Percentiles rank a stretch among this genome's conserved stretches.
phyloP scores from a whole-genome alignment of 2,888 invertebrate genomes.

The Ligdia adustata region DNA sequence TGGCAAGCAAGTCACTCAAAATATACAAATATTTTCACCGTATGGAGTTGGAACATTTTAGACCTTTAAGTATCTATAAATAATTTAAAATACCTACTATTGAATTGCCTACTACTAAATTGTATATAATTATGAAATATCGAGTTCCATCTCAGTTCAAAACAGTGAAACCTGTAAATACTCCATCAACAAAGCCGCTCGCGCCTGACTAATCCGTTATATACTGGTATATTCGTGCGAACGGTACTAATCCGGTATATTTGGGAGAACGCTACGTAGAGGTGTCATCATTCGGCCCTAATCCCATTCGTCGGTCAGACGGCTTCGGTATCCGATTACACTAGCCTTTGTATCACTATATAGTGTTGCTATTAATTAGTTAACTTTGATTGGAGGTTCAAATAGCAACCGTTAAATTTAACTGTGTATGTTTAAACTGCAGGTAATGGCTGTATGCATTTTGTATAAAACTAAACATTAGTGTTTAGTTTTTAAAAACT shows the following conservation, averaged over 20 bases:
- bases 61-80: too few species aligned
- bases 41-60: too few species aligned
- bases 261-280: conserved; percentile 42
- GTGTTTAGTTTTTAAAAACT: too few species aligned
- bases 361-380: conserved; percentile 12
- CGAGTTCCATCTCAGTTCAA: conserved; percentile 2
- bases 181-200: conserved; percentile 22
- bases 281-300: conserved; percentile 50
- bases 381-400: conserved; percentile 11
- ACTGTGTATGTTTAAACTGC: too few species aligned
- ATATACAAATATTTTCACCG: too few species aligned
- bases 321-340: conserved; percentile 52
- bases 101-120: too few species aligned
- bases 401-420: too few species aligned
- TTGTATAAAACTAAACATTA: too few species aligned
- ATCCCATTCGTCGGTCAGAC: conserved; percentile 46
- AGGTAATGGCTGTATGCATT: too few species aligned
- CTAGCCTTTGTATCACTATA: conserved; percentile 29
- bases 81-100: too few species aligned
- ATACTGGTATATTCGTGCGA: conserved; percentile 49
- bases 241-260: conserved; percentile 49
- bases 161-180: conserved; percentile 26
- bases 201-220: conserved; percentile 6
- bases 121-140: too few species aligned
- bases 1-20: too few species aligned